phyloP scores from a whole-genome alignment of 2,888 invertebrate genomes.

The Scaptomyza flava region DNA sequence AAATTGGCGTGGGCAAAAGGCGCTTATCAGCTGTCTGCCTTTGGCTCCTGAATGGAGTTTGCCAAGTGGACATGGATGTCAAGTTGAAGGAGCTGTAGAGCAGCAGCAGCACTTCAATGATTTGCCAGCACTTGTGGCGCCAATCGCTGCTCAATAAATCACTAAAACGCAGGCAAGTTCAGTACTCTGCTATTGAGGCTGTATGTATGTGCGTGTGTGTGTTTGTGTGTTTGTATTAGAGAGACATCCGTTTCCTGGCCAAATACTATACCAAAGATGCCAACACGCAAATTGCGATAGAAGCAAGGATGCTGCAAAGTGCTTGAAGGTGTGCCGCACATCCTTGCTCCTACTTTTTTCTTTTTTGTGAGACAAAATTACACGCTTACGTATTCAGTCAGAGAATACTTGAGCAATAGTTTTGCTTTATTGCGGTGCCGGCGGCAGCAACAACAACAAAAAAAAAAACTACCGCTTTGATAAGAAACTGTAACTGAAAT shows the following conservation, averaged over 20 bases:
- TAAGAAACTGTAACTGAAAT: slow-evolving; percentile 52
- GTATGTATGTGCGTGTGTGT: neutral
- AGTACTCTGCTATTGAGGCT: slow-evolving; percentile 17
- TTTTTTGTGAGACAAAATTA: slow-evolving; percentile 33
- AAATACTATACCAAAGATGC: slow-evolving; percentile 41
- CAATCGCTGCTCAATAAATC: slow-evolving; percentile 67
- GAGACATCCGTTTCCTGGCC: slow-evolving; percentile 65
- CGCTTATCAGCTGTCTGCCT: slow-evolving; percentile 59
- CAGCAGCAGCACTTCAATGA: slow-evolving; percentile 38
- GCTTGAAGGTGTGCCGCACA: slow-evolving; percentile 30
- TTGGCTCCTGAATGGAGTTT: slow-evolving; percentile 12
- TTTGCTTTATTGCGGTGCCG: slow-evolving; percentile 64
- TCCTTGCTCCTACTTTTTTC: slow-evolving; percentile 21
- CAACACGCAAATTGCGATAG: slow-evolving; percentile 63
- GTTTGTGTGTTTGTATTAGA: slow-evolving; percentile 43
- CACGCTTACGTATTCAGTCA: slow-evolving; percentile 11
- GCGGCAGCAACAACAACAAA: slow-evolving; percentile 32
- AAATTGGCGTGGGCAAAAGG: slow-evolving; percentile 59
- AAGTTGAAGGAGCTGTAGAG: slow-evolving; percentile 10
- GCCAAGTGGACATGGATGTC: slow-evolving; percentile 11
- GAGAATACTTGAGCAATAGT: slow-evolving; percentile 57
- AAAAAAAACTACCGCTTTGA: slow-evolving; percentile 45
- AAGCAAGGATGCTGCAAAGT: slow-evolving; percentile 24
- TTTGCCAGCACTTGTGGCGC: slow-evolving; percentile 65
- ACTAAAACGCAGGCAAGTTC: slow-evolving; percentile 46